Evolutionary conservation across 2,888 invertebrate genomes (phyloP).

Genomic region (Tromatobia lineatoria): DNA sequence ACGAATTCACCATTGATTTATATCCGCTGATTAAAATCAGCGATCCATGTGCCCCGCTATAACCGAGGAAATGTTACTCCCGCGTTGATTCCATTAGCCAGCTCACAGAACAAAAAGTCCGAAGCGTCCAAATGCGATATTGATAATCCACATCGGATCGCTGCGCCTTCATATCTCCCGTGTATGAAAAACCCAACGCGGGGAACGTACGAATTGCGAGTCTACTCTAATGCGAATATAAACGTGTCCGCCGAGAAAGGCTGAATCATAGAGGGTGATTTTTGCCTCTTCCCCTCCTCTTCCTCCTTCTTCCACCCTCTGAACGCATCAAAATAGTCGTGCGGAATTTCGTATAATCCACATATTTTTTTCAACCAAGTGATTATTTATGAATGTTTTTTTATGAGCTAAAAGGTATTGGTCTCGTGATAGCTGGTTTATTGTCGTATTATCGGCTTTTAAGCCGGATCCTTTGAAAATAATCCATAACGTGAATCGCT

Average conservation of each 20-base stretch:
- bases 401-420: neutral
- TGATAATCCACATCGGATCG: constrained; percentile 50
- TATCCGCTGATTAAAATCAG: constrained; percentile 65
- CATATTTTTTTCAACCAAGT: neutral
- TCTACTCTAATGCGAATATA: constrained; percentile 79
- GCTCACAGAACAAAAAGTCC: constrained; percentile 46
- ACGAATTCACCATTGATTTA: constrained; percentile 60
- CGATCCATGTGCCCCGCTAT: constrained; percentile 36
- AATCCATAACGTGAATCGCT: too few species aligned
- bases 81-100: constrained; percentile 63
- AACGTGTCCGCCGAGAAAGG: constrained; percentile 72
- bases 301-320: neutral
- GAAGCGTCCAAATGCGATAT: constrained; percentile 59
- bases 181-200: constrained; percentile 31
- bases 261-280: constrained; percentile 73
- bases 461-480: too few species aligned
- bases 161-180: constrained; percentile 9
- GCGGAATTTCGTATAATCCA: constrained; percentile 7
- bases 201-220: constrained; percentile 16
- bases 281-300: constrained; percentile 1
- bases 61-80: constrained; percentile 42
- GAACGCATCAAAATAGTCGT: neutral
- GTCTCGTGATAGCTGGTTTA: constrained; percentile 33
- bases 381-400: constrained; percentile 21
- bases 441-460: constrained; percentile 15